Percentiles rank a stretch among this genome's conserved stretches.
These are phyloP conservation scores for Sigmodon hispidus DNA, from an alignment of 2,113 vertebrate genomes.

Conservation along the genomic window DNA sequence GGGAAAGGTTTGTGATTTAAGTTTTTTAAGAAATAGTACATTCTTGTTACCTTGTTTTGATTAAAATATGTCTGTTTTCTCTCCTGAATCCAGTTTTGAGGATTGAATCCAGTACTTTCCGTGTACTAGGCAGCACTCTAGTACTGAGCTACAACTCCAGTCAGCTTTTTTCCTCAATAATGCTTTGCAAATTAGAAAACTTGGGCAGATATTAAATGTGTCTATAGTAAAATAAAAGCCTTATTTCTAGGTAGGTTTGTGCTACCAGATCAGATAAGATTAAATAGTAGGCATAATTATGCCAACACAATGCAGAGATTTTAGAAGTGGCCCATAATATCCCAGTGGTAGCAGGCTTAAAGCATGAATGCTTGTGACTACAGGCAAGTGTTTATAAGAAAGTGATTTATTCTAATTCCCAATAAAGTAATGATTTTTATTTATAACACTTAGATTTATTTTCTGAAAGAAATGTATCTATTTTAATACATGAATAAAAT, in stretches of 20 bases:
- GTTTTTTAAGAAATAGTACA: not conserved
- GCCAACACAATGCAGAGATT: not conserved
- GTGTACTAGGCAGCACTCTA: not conserved
- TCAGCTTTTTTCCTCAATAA: not conserved
- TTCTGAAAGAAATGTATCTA: constrained; percentile 47
- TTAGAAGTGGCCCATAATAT: not conserved
- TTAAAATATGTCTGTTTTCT: not conserved
- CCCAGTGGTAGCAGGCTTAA: not conserved
- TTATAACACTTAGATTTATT: constrained; percentile 47
- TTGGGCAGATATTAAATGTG: not conserved
- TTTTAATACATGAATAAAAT: too few relatives aligned
- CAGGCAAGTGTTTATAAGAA: not conserved
- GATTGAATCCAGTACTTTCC: not conserved
- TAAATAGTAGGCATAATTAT: not conserved
- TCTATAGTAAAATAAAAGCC: not conserved
- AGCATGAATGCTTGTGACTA: not conserved
- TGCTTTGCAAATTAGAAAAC: not conserved
- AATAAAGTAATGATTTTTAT: not conserved
- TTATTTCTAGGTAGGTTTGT: constrained; percentile 23
- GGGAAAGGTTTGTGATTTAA: constrained; percentile 90
- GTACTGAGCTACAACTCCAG: not conserved
- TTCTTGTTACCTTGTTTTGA: constrained; percentile 41
- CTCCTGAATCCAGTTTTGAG: too few relatives aligned
- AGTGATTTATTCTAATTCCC: not conserved
- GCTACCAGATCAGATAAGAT: not conserved